These are phyloP conservation scores for Andricus grossulariae DNA, from an alignment of 1,140 invertebrate species.

Conservation along the genomic window DNA sequence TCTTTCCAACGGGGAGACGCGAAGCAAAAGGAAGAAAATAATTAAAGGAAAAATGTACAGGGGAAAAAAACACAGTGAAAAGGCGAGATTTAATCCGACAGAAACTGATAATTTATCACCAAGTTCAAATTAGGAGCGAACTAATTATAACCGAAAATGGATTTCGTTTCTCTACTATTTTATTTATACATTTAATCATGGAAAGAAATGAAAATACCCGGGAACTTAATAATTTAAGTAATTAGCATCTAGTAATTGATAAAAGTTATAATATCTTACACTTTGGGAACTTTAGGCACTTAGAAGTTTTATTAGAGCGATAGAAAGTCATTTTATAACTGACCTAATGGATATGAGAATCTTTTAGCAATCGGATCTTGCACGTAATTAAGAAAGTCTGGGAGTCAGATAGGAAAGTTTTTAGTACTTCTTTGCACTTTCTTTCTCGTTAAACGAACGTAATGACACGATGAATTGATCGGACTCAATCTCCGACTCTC, in stretches of 20 bases:
- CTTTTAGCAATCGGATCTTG: slow-evolving; percentile 42
- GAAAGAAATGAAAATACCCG: background rate
- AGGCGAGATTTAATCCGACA: background rate
- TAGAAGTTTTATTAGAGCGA: slow-evolving; percentile 12
- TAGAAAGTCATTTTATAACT: slow-evolving; percentile 19
- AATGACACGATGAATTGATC: slow-evolving; percentile 28
- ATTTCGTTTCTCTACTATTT: background rate
- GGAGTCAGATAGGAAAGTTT: slow-evolving; percentile 26
- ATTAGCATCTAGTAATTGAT: background rate
- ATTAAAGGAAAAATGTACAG: slow-evolving; percentile 1
- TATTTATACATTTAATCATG: background rate
- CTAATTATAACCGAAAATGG: background rate
- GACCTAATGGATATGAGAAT: slow-evolving; percentile 27
- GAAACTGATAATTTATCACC: slow-evolving; percentile 17
- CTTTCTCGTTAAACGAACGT: slow-evolving; percentile 14
- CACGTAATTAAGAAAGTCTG: slow-evolving; percentile 56
- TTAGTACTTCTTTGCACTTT: slow-evolving; percentile 10
- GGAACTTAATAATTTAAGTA: background rate
- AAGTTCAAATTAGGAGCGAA: slow-evolving; percentile 1
- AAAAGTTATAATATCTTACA: background rate
- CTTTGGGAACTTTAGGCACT: background rate
- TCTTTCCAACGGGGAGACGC: background rate
- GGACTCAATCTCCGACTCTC: slow-evolving; percentile 1
- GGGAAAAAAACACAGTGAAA: slow-evolving; percentile 6
- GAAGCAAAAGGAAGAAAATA: background rate